phyloP scores from a whole-genome alignment of 1,140 invertebrate genomes.

The Octopus sinensis region DNA sequence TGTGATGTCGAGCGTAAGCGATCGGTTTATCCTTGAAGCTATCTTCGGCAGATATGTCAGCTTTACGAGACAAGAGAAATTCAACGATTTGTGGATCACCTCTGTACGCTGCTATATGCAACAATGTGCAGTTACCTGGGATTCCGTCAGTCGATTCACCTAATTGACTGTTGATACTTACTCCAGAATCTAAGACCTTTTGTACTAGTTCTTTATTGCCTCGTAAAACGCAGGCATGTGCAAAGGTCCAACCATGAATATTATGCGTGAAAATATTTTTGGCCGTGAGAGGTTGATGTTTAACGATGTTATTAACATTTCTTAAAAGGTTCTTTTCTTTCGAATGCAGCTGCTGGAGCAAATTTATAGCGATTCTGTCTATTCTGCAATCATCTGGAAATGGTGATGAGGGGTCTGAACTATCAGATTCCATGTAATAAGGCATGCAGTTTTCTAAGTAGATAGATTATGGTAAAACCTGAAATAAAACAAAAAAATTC shows the following conservation, averaged over 20 bases:
- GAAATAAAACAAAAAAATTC: too few species aligned
- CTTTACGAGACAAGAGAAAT: background rate
- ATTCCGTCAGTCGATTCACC: background rate
- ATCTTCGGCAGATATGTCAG: background rate
- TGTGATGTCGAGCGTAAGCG: background rate
- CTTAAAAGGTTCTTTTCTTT: background rate
- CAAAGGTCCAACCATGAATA: constrained; percentile 3
- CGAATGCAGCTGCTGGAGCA: background rate
- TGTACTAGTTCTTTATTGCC: background rate
- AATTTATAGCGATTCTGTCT: background rate
- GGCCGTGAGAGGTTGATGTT: background rate
- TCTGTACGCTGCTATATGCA: background rate
- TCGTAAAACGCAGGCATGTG: constrained; percentile 3
- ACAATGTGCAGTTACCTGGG: background rate
- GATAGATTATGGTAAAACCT: too few species aligned
- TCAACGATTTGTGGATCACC: background rate
- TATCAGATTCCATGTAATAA: too few species aligned
- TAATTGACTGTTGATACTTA: background rate
- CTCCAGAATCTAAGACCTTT: background rate
- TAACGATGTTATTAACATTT: background rate
- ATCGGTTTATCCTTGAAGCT: background rate
- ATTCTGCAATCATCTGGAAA: background rate
- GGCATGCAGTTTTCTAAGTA: too few species aligned
- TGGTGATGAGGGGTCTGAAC: background rate
- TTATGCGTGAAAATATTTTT: background rate